Conservation (phyloP, 2,888 invertebrate species). For the Melanchra persicariae region DNA sequence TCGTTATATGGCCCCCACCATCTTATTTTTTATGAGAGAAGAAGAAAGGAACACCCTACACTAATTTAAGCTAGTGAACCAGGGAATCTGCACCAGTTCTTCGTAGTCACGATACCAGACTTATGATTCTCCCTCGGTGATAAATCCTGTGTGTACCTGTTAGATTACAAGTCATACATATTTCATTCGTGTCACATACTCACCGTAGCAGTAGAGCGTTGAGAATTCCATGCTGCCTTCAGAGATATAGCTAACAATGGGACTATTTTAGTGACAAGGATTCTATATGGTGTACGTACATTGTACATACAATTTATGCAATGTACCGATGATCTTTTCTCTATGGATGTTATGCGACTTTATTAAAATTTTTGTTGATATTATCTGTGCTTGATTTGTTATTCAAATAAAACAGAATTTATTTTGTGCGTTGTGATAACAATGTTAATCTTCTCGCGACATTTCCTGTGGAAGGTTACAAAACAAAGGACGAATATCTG, state of each 20-base stretch:
- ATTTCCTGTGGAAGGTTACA: background rate
- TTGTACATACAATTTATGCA: background rate
- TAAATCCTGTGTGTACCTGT: conserved; percentile 21
- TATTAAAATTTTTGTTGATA: conserved; percentile 9
- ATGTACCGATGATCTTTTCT: background rate
- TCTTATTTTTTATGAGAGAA: background rate
- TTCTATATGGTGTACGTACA: background rate
- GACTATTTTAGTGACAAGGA: conserved; percentile 13
- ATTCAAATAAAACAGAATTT: too few relatives aligned
- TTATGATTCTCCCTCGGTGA: conserved; percentile 8
- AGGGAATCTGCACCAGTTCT: background rate
- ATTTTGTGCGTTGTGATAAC: background rate
- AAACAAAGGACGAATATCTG: background rate
- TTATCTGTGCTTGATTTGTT: background rate
- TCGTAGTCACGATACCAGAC: background rate
- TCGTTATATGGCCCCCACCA: too few relatives aligned
- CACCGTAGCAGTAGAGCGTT: conserved; percentile 16
- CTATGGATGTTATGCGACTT: background rate
- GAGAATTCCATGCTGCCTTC: conserved; percentile 33
- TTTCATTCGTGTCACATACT: conserved; percentile 47
- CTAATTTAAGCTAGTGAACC: background rate
- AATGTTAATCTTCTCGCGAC: background rate
- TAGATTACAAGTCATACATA: conserved; percentile 27
- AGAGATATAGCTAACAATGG: conserved; percentile 43
- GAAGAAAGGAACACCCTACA: background rate